These are phyloP conservation scores for Notospermus geniculatus DNA, from an alignment of 1,140 invertebrate species.

Conservation along the genomic window DNA sequence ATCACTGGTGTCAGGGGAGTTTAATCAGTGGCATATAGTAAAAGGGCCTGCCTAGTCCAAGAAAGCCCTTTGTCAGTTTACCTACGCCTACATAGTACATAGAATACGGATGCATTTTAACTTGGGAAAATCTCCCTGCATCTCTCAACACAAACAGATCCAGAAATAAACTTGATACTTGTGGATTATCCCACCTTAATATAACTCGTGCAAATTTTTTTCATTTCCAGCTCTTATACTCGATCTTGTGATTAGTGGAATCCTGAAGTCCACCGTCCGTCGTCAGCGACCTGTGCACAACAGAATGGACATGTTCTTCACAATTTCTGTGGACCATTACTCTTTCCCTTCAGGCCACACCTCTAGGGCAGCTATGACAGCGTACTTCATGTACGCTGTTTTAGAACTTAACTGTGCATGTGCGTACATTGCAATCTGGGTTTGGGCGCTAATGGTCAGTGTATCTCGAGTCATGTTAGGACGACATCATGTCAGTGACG, in stretches of 20 bases:
- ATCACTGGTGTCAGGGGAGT: not conserved
- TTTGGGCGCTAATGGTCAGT: slow-evolving; percentile 74
- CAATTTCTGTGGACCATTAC: slow-evolving; percentile 78
- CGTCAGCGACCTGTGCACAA: slow-evolving; percentile 73
- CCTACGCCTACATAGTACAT: too few species aligned
- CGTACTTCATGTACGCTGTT: slow-evolving; percentile 57
- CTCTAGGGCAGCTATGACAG: slow-evolving; percentile 77
- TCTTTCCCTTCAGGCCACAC: slow-evolving; percentile 96
- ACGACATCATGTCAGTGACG: slow-evolving; percentile 85
- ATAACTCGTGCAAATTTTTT: too few species aligned
- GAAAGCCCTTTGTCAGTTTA: too few species aligned
- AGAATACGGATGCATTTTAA: too few species aligned
- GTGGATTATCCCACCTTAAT: too few species aligned
- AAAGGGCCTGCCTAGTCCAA: too few species aligned
- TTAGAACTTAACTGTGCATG: slow-evolving; percentile 20
- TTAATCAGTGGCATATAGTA: not conserved
- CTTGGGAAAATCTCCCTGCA: too few species aligned
- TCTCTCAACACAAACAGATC: too few species aligned
- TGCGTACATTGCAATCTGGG: slow-evolving; percentile 25
- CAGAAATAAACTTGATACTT: too few species aligned
- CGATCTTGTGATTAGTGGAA: slow-evolving; percentile 79
- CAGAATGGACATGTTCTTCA: slow-evolving; percentile 63
- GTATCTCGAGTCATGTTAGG: slow-evolving; percentile 76
- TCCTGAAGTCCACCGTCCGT: slow-evolving; percentile 77
- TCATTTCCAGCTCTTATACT: slow-evolving; percentile 74